These are phyloP conservation scores for Berghia stephanieae DNA, from an alignment of 1,140 invertebrate genomes.

Conservation along the genomic window DNA sequence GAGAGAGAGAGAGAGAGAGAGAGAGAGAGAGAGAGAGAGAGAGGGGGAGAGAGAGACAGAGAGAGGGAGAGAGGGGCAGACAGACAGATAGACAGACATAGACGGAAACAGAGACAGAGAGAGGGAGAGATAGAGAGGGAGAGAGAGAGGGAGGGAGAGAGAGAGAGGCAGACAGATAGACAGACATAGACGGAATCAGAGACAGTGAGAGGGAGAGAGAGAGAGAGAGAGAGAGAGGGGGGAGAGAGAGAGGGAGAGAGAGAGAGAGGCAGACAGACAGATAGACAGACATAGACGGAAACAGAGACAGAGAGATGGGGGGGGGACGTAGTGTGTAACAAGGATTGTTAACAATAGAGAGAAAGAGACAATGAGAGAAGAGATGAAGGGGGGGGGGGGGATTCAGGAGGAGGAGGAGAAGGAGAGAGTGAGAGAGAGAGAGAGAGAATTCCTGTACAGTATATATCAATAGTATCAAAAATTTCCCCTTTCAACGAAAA, in stretches of 20 bases:
- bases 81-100: too few relatives aligned
- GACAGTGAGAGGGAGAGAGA: not conserved
- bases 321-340: too few relatives aligned
- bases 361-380: not conserved
- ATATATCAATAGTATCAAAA: not conserved
- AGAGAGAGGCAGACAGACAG: not conserved
- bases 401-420: not conserved
- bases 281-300: not conserved
- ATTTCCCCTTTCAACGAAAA: too few relatives aligned
- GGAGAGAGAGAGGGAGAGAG: not conserved
- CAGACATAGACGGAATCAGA: too few relatives aligned
- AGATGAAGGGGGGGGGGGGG: not conserved
- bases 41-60: not conserved
- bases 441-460: not conserved
- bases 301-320: not conserved
- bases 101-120: too few relatives aligned
- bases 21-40: conserved; percentile 9
- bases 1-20: conserved; percentile 7
- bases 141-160: too few relatives aligned
- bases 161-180: too few relatives aligned
- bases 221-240: not conserved
- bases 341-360: too few relatives aligned
- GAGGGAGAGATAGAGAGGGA: too few relatives aligned
- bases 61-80: too few relatives aligned
- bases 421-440: not conserved